A percentile compares a stretch with the other conserved stretches of the same genome.
Conservation (phyloP, 1,140 invertebrate genomes). For the Lepidurus apus region DNA sequence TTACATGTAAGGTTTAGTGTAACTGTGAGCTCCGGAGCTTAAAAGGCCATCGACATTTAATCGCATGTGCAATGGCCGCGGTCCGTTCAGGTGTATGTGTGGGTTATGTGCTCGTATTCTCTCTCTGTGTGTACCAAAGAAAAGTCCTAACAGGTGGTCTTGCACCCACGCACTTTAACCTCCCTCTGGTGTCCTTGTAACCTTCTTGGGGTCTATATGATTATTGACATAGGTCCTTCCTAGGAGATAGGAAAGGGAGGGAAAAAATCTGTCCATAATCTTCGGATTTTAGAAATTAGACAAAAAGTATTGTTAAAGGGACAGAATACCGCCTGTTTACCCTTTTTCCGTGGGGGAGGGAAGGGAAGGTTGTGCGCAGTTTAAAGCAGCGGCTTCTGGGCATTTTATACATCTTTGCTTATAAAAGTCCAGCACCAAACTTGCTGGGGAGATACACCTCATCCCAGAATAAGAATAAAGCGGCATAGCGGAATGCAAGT, state of each 20-base stretch:
- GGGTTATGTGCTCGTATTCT: too few relatives aligned
- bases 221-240: not conserved
- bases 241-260: not conserved
- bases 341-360: not conserved
- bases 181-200: not conserved
- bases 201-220: not conserved
- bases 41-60: not conserved
- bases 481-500: not conserved
- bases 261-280: too few relatives aligned
- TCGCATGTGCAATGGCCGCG: not conserved
- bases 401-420: too few relatives aligned
- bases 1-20: not conserved
- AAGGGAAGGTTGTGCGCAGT: not conserved
- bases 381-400: not conserved
- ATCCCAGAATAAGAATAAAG: not conserved
- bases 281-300: not conserved
- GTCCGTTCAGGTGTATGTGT: conserved; percentile 1
- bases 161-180: conserved; percentile 6
- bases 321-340: not conserved
- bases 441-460: not conserved
- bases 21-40: not conserved
- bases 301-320: conserved; percentile 8
- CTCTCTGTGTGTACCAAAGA: not conserved
- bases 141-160: conserved; percentile 11
- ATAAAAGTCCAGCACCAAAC: not conserved